phyloP scores from a whole-genome alignment of 2,113 vertebrate species.

The Aptenodytes forsteri region DNA sequence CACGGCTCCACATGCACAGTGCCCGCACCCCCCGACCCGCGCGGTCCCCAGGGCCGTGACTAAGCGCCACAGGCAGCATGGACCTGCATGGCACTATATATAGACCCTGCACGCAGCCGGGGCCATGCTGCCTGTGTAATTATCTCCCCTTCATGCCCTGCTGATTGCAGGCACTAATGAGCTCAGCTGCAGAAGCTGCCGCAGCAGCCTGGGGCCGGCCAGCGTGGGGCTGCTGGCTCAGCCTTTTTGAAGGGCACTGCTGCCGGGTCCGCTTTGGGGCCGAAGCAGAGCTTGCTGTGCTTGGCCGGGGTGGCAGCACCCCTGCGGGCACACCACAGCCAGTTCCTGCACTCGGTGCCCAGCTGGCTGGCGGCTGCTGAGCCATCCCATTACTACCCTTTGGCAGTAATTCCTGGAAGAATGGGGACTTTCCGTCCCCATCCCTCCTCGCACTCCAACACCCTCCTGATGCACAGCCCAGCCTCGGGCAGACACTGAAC shows the following conservation, averaged over 20 bases:
- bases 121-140: neutral
- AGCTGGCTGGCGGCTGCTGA: rapidly evolving
- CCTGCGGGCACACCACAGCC: neutral
- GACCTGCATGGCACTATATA: neutral
- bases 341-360: rapidly evolving
- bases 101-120: neutral
- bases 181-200: neutral
- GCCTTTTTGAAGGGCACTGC: neutral
- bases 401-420: neutral
- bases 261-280: rapidly evolving
- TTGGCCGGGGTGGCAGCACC: neutral
- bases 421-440: neutral
- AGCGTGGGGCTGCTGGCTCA: neutral
- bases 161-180: constrained; percentile 40
- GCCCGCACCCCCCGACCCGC: neutral
- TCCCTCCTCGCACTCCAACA: neutral
- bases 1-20: rapidly evolving
- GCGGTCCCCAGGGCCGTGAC: neutral
- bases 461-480: neutral
- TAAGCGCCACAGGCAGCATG: neutral
- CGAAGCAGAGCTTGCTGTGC: neutral
- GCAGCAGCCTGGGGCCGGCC: neutral
- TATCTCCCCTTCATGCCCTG: constrained; percentile 12
- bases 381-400: neutral
- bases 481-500: neutral